phyloP scores from a whole-genome alignment of 2,797 vertebrate genomes.

The Uromys caudimaculatus region DNA sequence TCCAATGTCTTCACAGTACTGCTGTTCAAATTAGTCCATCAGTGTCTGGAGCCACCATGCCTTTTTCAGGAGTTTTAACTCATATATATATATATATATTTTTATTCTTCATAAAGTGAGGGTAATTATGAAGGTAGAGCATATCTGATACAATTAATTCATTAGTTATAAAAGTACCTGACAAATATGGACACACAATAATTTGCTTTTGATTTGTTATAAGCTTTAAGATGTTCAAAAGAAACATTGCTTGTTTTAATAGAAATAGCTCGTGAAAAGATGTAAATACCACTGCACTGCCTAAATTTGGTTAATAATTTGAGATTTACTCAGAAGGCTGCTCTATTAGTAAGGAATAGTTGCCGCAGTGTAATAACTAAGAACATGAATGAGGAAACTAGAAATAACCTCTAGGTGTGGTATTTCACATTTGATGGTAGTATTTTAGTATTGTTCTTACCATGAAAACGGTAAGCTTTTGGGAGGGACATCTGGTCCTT shows the following conservation, averaged over 20 bases:
- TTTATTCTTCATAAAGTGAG: background rate
- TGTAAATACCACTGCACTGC: background rate
- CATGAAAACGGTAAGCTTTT: slow-evolving; percentile 7
- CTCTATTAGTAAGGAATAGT: background rate
- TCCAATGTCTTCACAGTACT: background rate
- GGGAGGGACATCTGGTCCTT: background rate
- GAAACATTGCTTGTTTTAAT: background rate
- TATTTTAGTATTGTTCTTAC: slow-evolving; percentile 22
- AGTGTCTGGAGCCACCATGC: too few relatives aligned
- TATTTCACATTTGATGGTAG: slow-evolving; percentile 18
- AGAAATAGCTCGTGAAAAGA: background rate
- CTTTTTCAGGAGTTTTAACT: background rate
- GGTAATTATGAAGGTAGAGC: background rate
- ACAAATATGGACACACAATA: background rate
- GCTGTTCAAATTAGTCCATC: background rate
- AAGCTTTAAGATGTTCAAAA: background rate
- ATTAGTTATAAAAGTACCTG: background rate
- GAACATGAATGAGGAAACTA: background rate
- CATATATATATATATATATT: background rate
- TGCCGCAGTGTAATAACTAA: background rate
- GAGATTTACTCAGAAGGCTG: background rate
- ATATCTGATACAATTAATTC: background rate
- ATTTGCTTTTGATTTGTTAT: background rate
- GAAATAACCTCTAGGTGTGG: background rate
- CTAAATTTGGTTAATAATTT: background rate